Evolutionary conservation across 1,140 invertebrate species (phyloP), one percentile per base, ranked within the genome.

Genomic region (Psix sp.): DNA sequence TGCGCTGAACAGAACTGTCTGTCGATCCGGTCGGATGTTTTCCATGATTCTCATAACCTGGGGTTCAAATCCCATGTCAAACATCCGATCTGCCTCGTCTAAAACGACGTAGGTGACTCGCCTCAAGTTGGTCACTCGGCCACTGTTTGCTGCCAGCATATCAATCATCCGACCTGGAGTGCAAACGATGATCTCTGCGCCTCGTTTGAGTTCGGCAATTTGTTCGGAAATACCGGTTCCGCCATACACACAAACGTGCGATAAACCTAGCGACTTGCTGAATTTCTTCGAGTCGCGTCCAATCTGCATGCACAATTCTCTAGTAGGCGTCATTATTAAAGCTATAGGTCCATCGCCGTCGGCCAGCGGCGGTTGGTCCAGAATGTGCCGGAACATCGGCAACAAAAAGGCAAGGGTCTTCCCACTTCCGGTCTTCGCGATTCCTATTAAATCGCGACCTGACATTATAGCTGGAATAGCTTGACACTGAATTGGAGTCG

Each of bases 161-260:
- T 99, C 98, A 79, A 99, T 99, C 98, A 99, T 99, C 68, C 98
- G 90, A 0, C 98, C 98, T 0, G 98, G 98, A 0, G 98, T 99
- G 78, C 98, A 99, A 0, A 99, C 98, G 62, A 99, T 98, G 56
- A 99, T 98, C 88, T 99, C 98, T 0, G 97, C 96, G 11, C 98
- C 98, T 40, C 97, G 90, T 85, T 99, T 99, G 42, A 99, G 83
- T 84, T 99, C 98, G 0, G 98, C 98, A 77, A 99, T 99, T 87
- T 98, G 93, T 87, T 98, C 97, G 0, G 94, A 97, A 67, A 98
- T 97, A 0, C 96, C 98, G 0, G 98, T 99, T 6, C 98, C 98
- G 14, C 98, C 98, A 83, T 99, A 99, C 0, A 99, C 98, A 83
- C 98, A 99, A 0, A 98, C 98, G 0, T 95, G 94, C 16, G 93